Base-by-base conservation (phyloP, 2,888 invertebrate species). In the Oscheius sp. region DNA sequence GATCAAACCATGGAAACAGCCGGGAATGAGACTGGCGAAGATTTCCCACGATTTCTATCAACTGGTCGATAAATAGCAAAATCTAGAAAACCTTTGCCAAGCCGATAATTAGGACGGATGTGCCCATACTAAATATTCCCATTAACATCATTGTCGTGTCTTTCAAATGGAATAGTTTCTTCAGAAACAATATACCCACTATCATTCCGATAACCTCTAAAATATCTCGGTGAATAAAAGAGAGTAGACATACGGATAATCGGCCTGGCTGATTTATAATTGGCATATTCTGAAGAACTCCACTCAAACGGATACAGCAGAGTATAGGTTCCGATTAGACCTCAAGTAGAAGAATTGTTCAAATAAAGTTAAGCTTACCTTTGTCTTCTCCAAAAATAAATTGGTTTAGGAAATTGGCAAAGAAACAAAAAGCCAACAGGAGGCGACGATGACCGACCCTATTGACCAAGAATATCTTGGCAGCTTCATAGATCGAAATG, bases 301-400 rank as follows among this genome's bases (percentile, higher is more conserved):
- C 86, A 86, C 49, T 84, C 76, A 76, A 86, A 86, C 0, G 86
- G 86, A 6, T 79, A 73, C 25, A 86, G 74, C 64, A 77, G 59
- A 2, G 85, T 84, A 64, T 86, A 86, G 7, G 83, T 86, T 9
- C 86, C 85, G 29, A 85, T 74, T 0, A 84, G 61, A 43, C 77
- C 82, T 82, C 64, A 56, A 79, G 59, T 12, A 9, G n/a, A 21
- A 13, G 5, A 23, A 23, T 55, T 25, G 5, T 25, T 6, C 6
- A 7, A 55, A 59, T n/a, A 7, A 41, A n/a, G 43, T n/a, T 18
- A 18, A 21, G 1, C 6, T 9, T 58, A 80, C 82, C 78, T 73
- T 85, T 85, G 61, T 85, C 85, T 73, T 85, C 85, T 53, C 85
- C 84, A 73, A 84, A 85, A 23, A 84, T 83, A 59, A 85, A 81